A percentile compares a stretch with the other conserved stretches of the same genome.
Evolutionary conservation across 2,113 vertebrate genomes (phyloP).

Genomic region (Pyrgilauda ruficollis): DNA sequence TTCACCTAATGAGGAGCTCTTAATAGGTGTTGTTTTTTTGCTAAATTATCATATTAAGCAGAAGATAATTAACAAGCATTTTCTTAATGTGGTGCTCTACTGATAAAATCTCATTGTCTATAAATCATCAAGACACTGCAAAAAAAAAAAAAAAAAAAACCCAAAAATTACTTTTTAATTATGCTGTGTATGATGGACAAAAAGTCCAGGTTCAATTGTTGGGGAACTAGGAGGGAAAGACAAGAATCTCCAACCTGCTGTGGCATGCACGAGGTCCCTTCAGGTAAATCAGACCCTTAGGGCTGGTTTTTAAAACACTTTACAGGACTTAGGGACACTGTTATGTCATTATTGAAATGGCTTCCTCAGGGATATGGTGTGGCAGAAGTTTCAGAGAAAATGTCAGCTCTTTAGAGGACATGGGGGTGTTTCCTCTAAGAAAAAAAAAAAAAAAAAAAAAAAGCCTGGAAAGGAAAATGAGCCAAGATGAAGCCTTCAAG

Average conservation of each 20-base stretch:
- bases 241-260: neutral
- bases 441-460: neutral
- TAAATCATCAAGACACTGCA: slow-evolving; percentile 32
- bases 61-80: slow-evolving; percentile 65
- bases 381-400: neutral
- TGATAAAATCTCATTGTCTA: slow-evolving; percentile 56
- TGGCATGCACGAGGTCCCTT: neutral
- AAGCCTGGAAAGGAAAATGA: neutral
- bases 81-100: slow-evolving; percentile 50
- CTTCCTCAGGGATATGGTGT: neutral
- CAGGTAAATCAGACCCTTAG: neutral
- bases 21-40: slow-evolving; percentile 62
- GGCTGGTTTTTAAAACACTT: neutral
- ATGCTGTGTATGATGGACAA: neutral
- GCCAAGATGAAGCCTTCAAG: neutral
- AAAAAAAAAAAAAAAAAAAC: neutral
- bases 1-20: slow-evolving; percentile 62
- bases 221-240: neutral
- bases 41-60: slow-evolving; percentile 69
- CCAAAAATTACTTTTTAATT: slow-evolving; percentile 33
- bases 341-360: neutral
- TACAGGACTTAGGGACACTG: neutral
- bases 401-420: neutral
- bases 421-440: neutral
- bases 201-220: neutral